These are phyloP conservation scores for mouse (Mus musculus) DNA, from an alignment of 2,113 vertebrate species.

Conservation along the genomic window GRCm39 chr13:71052501-71053000, in stretches of 20 bases:
- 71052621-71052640: background rate
- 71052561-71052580: too few relatives aligned
- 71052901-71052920: background rate
- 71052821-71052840: rapidly evolving
- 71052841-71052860: background rate
- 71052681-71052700: background rate
- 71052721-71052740: background rate
- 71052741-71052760: background rate
- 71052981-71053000: too few relatives aligned
- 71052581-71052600: too few relatives aligned
- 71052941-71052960: background rate
- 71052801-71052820: too few relatives aligned
- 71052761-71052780: rapidly evolving
- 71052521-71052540: too few relatives aligned
- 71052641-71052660: background rate
- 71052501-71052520: too few relatives aligned
- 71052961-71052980: too few relatives aligned
- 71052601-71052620: too few relatives aligned
- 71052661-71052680: background rate
- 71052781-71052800: background rate
- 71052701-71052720: too few relatives aligned
- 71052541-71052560: too few relatives aligned
- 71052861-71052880: background rate
- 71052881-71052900: rapidly evolving
- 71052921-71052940: too few relatives aligned